A percentile compares a stretch with the other conserved stretches of the same genome.
Conservation (phyloP, 2,113 vertebrate genomes). For the Sprattus sprattus region DNA sequence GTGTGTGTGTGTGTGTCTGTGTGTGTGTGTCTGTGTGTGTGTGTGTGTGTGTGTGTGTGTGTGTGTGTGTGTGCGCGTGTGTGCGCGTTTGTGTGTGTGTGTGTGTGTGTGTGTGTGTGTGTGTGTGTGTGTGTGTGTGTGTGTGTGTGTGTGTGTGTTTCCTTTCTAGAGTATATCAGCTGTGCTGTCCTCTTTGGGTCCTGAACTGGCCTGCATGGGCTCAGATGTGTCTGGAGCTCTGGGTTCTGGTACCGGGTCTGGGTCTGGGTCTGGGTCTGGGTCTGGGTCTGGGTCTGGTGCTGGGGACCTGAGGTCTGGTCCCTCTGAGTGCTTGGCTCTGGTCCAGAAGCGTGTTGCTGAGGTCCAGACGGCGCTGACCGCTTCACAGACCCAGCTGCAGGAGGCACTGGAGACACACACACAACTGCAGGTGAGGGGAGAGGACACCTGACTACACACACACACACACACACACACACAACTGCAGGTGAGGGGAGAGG, state of each 20-base stretch:
- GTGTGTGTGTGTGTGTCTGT: not conserved
- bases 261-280: conserved; percentile 37
- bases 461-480: not conserved
- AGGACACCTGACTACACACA: not conserved
- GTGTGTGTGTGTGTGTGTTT: not conserved
- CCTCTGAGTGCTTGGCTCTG: conserved; percentile 70
- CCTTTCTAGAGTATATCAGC: conserved; percentile 69
- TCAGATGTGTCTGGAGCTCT: conserved; percentile 67
- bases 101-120: too few species aligned
- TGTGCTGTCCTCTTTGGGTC: conserved; percentile 69
- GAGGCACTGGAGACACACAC: conserved; percentile 67
- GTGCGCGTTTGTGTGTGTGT: too few species aligned
- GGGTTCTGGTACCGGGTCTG: not conserved
- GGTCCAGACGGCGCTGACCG: conserved; percentile 60
- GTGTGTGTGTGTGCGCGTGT: too few species aligned
- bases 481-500: too few species aligned
- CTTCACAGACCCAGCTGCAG: conserved; percentile 72
- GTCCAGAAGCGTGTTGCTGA: conserved; percentile 66
- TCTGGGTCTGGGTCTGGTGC: conserved; percentile 34
- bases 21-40: not conserved
- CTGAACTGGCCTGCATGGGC: conserved; percentile 73
- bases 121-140: not conserved
- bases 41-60: not conserved
- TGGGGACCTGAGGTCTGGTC: conserved; percentile 53
- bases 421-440: not conserved